Base-by-base conservation (phyloP, 2,888 invertebrate species). In the Drosophila atripex region DNA sequence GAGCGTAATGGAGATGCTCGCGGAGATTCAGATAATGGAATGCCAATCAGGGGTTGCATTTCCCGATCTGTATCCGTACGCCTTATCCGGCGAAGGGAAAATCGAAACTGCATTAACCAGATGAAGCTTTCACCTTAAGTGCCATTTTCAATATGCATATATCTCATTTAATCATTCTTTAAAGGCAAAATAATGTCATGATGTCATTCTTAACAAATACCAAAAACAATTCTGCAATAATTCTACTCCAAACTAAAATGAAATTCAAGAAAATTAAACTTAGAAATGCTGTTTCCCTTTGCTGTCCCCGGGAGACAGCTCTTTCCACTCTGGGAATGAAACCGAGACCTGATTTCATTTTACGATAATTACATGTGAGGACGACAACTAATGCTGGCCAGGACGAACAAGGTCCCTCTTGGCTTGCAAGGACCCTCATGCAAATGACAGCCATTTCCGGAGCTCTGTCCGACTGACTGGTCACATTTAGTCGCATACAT, bases 301-400 rank as follows among this genome's bases (percentile, higher is more conserved):
- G 56, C 9, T 32, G 14, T 58, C 30, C 55, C 12, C 25, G 43
- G 21, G 21, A 23, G 43, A 43, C 43, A 21, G 11, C 4, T n/a
- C 8, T 9, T 18, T 5, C 9, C 1, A 12, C 30, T 9, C 11
- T 21, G 30, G 16, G 18, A 49, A 43, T 14, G n/a, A 21, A 30
- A 30, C 28, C 39, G n/a, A 41, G 47, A 61, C n/a, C 41, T 75
- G 39, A 41, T 54, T 53, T 30, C 60, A 73, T 66, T 66, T 76
- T 52, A 52, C 54, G 43, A 30, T 84, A 70, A 80, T 87, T 75
- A 63, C 63, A 68, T 9, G 14, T 35, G 66, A 60, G 78, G 78
- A 61, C 80, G 60, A 54, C 47, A 35, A 35, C 53, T 39, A 41
- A 68, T 25, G 45, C 58, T 54, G 23, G 50, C 30, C 16, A 21